Evolutionary conservation across 2,888 invertebrate species (phyloP).

Genomic region (Drosophila sordidula): DNA sequence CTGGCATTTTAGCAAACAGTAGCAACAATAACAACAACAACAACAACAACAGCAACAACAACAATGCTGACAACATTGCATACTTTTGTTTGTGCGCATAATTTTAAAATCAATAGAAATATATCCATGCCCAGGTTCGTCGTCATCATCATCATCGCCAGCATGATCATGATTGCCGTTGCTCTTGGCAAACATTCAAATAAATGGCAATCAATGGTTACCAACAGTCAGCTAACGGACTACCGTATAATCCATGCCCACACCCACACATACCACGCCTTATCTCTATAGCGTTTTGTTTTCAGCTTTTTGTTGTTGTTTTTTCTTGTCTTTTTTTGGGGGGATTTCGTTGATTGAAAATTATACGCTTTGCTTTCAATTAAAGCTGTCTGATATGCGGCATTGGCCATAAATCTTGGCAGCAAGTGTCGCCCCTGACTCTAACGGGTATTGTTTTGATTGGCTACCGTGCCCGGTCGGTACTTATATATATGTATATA

Average conservation of each 20-base stretch:
- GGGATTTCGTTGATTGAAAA: constrained; percentile 68
- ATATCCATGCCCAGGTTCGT: constrained; percentile 73
- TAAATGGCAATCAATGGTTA: constrained; percentile 67
- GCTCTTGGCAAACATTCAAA: constrained; percentile 71
- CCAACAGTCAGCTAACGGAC: constrained; percentile 52
- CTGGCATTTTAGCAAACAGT: constrained; percentile 49
- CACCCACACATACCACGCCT: constrained; percentile 21
- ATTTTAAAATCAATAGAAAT: constrained; percentile 85
- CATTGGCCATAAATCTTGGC: constrained; percentile 63
- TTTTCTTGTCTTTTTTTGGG: constrained; percentile 11
- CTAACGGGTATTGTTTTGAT: constrained; percentile 51
- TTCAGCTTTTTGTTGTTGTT: constrained; percentile 3
- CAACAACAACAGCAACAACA: constrained; percentile 22
- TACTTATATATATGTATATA: constrained; percentile 56
- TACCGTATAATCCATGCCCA: constrained; percentile 53
- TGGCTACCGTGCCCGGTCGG: constrained; percentile 47
- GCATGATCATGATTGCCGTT: constrained; percentile 26
- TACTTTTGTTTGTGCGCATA: constrained; percentile 83
- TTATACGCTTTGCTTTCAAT: constrained; percentile 78
- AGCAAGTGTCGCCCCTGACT: constrained; percentile 34
- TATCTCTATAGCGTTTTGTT: constrained; percentile 23
- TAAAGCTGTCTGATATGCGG: constrained; percentile 68
- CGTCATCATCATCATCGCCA: constrained; percentile 28
- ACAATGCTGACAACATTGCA: constrained; percentile 53
- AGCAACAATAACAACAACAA: constrained; percentile 24